Evolutionary conservation across 2,113 vertebrate genomes (phyloP).

Genomic region (Perognathus longimembris): DNA sequence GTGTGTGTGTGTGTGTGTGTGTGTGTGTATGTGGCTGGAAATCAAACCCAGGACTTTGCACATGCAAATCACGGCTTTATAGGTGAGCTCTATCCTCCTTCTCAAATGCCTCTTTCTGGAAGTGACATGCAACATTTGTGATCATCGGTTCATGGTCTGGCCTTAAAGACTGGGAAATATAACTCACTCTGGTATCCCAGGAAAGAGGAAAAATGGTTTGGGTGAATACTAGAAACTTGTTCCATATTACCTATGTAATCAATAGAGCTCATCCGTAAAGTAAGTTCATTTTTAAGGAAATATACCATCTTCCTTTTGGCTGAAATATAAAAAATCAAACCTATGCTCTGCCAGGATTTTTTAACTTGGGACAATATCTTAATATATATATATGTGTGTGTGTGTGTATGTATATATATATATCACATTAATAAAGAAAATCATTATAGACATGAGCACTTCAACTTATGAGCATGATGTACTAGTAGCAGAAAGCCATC

Average conservation of each 20-base stretch:
- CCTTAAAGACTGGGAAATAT: neutral
- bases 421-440: neutral
- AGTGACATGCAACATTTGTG: neutral
- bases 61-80: too few species aligned
- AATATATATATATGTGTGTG: neutral
- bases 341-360: neutral
- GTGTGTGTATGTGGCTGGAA: neutral
- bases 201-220: neutral
- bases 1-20: too few species aligned
- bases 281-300: constrained; percentile 47
- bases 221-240: neutral
- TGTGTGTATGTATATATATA: neutral
- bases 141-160: neutral
- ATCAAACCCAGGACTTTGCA: neutral
- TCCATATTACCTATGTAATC: neutral
- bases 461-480: neutral
- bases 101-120: neutral
- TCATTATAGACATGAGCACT: neutral
- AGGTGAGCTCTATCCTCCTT: neutral
- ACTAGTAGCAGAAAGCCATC: neutral
- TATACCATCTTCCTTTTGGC: constrained; percentile 13
- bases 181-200: neutral
- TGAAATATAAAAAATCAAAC: constrained; percentile 39
- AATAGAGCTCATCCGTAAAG: neutral
- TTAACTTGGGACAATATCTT: neutral